Conservation (phyloP, 2,888 invertebrate genomes). For the Cantharis rufa region DNA sequence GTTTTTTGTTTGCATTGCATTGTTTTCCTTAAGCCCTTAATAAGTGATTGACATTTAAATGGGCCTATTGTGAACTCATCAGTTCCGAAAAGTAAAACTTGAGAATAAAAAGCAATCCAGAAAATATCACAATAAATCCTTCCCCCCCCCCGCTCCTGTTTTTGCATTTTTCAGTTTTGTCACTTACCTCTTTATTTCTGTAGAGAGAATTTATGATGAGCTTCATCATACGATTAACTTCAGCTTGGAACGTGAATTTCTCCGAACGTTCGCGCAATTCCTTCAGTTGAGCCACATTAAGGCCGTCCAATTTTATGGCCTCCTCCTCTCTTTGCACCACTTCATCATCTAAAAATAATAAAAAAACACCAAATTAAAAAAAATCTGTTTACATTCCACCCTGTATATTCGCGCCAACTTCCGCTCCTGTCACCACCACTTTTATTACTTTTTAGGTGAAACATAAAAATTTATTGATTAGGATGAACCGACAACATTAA, state of each 20-base stretch:
- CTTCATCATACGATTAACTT: conserved; percentile 99
- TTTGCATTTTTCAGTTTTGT: neutral
- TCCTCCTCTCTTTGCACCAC: conserved; percentile 91
- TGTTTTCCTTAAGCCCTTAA: too few relatives aligned
- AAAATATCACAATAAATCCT: too few relatives aligned
- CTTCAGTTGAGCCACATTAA: conserved; percentile 92
- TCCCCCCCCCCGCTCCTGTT: too few relatives aligned
- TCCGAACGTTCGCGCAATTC: conserved; percentile 88
- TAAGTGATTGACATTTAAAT: too few relatives aligned
- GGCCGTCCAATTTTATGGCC: conserved; percentile 92
- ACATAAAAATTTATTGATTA: conserved; percentile 12
- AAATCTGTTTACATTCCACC: neutral
- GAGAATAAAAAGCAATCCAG: too few relatives aligned
- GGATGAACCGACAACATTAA: conserved; percentile 3
- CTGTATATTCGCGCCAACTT: neutral
- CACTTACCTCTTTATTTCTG: conserved; percentile 90
- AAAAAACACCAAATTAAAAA: neutral
- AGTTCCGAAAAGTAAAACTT: too few relatives aligned
- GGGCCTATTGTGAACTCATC: too few relatives aligned
- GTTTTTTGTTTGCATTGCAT: too few relatives aligned
- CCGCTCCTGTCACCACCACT: neutral
- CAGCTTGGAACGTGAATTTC: conserved; percentile 92
- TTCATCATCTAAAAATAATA: conserved; percentile 77
- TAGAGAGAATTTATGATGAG: conserved; percentile 99
- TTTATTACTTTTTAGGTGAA: neutral